phyloP scores from a whole-genome alignment of 2,888 invertebrate species.

The Diplazon laetatorius region DNA sequence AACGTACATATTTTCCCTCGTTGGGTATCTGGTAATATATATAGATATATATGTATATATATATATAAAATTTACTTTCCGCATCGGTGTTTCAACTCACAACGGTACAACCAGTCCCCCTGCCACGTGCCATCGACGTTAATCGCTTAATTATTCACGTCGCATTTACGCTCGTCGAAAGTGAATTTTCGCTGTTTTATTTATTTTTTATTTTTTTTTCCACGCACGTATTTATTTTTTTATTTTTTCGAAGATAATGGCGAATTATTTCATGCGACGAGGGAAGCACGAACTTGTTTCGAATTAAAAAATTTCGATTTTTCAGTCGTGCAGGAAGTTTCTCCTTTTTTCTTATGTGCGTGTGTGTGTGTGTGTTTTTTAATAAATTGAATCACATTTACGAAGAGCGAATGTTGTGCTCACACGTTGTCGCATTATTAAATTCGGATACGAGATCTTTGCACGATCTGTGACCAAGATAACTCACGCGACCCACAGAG shows the following conservation, averaged over 20 bases:
- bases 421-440: conserved; percentile 29
- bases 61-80: neutral
- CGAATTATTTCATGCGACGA: neutral
- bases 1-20: neutral
- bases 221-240: neutral
- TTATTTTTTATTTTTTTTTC: too few species aligned
- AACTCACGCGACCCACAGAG: conserved; percentile 74
- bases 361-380: too few species aligned
- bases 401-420: conserved; percentile 15
- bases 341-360: too few species aligned
- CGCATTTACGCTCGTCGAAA: conserved; percentile 6
- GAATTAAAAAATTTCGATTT: too few species aligned
- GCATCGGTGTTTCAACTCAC: neutral
- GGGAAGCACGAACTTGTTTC: too few species aligned
- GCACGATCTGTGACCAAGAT: conserved; percentile 60
- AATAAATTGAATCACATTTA: neutral
- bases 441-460: conserved; percentile 16
- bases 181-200: neutral
- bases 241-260: neutral
- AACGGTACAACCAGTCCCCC: neutral
- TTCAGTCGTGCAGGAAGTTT: too few species aligned
- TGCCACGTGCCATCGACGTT: neutral
- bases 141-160: neutral
- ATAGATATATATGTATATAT: neutral
- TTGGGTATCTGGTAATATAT: too few species aligned